Evolutionary conservation across 1,140 invertebrate species (phyloP).

Genomic region (Philopotamus ludificatus): DNA sequence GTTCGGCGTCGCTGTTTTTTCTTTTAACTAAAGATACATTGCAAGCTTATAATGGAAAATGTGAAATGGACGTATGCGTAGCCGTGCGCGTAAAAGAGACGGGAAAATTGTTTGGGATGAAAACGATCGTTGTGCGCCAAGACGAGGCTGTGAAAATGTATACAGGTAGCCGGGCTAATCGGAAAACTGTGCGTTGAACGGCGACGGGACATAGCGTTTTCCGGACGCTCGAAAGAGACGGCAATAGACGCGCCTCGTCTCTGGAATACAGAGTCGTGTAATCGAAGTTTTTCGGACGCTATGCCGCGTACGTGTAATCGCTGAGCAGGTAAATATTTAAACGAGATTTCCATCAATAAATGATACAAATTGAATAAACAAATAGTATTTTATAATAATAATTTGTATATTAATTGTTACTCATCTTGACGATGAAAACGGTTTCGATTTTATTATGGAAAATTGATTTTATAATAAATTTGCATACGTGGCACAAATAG

Average conservation of each 20-base stretch:
- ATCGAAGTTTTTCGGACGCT: no score
- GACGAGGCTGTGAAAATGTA: neutral
- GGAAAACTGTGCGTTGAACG: neutral
- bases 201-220: neutral
- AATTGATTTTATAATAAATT: no score
- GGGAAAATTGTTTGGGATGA: neutral
- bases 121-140: neutral
- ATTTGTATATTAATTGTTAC: no score
- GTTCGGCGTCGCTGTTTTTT: neutral
- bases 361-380: no score
- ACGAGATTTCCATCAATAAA: no score
- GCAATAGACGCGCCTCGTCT: neutral
- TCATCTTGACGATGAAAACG: no score
- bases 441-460: no score
- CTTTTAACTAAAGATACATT: neutral
- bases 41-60: neutral
- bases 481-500: no score
- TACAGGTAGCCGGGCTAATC: neutral
- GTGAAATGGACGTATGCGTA: neutral
- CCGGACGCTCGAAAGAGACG: neutral
- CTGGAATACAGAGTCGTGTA: no score
- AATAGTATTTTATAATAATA: no score
- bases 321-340: no score
- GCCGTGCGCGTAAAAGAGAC: constrained; percentile 4
- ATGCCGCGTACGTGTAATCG: neutral